Conservation (phyloP, 1,140 invertebrate genomes). For the Drosophila asahinai region DNA sequence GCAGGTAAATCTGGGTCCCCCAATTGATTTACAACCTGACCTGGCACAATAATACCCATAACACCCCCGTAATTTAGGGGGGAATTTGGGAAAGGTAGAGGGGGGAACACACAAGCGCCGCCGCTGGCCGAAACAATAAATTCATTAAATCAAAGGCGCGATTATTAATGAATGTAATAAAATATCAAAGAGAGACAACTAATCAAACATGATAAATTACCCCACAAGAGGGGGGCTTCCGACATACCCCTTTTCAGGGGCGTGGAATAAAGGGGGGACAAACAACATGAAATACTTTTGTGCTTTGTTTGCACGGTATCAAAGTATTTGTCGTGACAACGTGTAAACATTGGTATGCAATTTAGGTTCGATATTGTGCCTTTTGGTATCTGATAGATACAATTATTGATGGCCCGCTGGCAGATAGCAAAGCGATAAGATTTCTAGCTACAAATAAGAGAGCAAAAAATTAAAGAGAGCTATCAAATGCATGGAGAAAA, state of each 20-base stretch:
- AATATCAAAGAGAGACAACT: slow-evolving; percentile 70
- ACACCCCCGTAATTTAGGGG: neutral
- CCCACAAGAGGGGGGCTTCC: slow-evolving; percentile 12
- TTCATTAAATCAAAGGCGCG: slow-evolving; percentile 70
- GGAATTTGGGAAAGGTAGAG: no score
- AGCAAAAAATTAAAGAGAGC: neutral
- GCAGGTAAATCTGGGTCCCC: slow-evolving; percentile 29
- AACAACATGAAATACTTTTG: slow-evolving; percentile 49
- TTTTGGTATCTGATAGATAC: slow-evolving; percentile 71
- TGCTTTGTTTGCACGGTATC: slow-evolving; percentile 32
- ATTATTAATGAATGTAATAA: slow-evolving; percentile 82
- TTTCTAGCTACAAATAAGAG: neutral
- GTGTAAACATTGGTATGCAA: slow-evolving; percentile 82
- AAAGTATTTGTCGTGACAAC: slow-evolving; percentile 62
- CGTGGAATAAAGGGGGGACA: slow-evolving; percentile 1
- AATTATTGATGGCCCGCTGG: slow-evolving; percentile 69
- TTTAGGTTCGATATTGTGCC: slow-evolving; percentile 62
- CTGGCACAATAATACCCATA: slow-evolving; percentile 63
- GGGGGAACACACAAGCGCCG: slow-evolving; percentile 28
- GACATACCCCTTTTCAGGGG: slow-evolving; percentile 19
- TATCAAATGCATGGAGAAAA: neutral
- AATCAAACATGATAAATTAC: slow-evolving; percentile 82
- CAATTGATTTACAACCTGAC: slow-evolving; percentile 74
- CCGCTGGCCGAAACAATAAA: slow-evolving; percentile 59
- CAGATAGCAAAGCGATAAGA: slow-evolving; percentile 58